Conservation (phyloP, 2,888 invertebrate species). For the Barypeithes pellucidus region DNA sequence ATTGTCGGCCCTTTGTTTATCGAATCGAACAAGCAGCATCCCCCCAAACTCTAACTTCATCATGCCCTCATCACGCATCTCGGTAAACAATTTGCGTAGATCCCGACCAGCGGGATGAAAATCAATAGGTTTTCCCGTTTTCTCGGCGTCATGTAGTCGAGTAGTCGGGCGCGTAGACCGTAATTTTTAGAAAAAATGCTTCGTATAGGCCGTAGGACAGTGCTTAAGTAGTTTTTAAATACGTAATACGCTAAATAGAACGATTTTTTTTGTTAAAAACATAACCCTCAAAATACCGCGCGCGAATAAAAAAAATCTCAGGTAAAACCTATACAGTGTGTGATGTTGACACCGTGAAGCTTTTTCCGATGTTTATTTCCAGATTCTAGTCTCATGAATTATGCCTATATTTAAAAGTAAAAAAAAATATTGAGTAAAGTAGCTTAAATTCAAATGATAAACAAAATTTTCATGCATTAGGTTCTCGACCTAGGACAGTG, state of each 20-base stretch:
- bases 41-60: conserved; percentile 2
- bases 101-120: conserved; percentile 48
- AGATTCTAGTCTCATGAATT: no score
- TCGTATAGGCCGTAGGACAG: conserved; percentile 47
- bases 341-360: no score
- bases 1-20: no score
- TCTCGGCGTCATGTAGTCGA: conserved; percentile 44
- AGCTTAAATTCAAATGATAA: no score
- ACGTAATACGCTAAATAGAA: conserved; percentile 18
- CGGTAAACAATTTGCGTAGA: conserved; percentile 48
- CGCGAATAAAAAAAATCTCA: not conserved
- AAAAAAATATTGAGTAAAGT: no score
- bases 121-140: conserved; percentile 38
- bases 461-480: no score
- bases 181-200: conserved; percentile 51
- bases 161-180: conserved; percentile 26
- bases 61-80: conserved; percentile 43
- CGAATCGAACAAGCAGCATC: conserved; percentile 35
- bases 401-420: no score
- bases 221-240: conserved; percentile 42
- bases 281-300: not conserved
- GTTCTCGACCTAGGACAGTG: no score
- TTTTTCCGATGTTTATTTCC: no score
- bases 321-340: not conserved
- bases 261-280: conserved; percentile 19